Conservation (phyloP, 2,113 vertebrate species). For the Gulo gulo region DNA sequence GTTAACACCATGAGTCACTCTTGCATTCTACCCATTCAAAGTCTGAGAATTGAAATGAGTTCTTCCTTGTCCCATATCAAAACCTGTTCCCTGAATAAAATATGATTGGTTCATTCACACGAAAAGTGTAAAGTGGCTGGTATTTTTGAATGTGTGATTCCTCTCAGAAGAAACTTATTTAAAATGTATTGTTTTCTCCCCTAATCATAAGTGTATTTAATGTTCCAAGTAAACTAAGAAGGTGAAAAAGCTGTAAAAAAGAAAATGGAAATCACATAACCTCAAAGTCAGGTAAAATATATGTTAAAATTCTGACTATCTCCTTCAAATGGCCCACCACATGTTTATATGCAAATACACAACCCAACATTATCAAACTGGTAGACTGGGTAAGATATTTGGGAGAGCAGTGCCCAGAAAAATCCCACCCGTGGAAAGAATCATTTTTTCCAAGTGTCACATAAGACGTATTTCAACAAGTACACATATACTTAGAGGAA, state of each 20-base stretch:
- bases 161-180: neutral
- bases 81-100: neutral
- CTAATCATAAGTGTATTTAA: neutral
- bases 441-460: neutral
- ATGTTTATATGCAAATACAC: neutral
- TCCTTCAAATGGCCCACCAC: neutral
- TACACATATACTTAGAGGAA: neutral
- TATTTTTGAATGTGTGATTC: neutral
- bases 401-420: neutral
- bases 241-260: neutral
- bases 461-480: neutral
- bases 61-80: neutral
- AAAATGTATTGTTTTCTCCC: neutral
- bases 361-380: neutral
- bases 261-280: neutral
- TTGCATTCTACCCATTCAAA: neutral
- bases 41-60: neutral
- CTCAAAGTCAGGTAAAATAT: neutral
- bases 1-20: neutral
- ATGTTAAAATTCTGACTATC: neutral
- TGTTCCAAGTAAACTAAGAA: neutral
- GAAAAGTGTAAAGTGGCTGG: neutral
- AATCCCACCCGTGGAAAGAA: neutral
- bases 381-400: neutral
- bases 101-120: neutral